phyloP scores from a whole-genome alignment of 2,888 invertebrate genomes.

The Mellilla xanthometata region DNA sequence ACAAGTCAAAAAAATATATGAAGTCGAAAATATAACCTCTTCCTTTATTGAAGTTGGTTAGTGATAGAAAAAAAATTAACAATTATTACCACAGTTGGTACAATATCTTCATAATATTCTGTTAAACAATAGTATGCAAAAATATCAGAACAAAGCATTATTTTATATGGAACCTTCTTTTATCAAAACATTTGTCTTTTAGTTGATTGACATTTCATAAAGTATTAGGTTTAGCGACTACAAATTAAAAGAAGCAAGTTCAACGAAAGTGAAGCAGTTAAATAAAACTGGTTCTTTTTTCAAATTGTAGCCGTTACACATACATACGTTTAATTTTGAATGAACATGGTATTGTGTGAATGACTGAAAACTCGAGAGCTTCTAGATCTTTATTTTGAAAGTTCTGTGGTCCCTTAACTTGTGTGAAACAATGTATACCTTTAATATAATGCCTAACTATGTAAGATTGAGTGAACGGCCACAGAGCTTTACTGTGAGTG shows the following conservation, averaged over 20 bases:
- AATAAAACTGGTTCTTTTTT: constrained; percentile 25
- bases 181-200: too few species aligned
- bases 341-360: constrained; percentile 53
- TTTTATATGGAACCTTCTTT: too few species aligned
- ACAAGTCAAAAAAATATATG: too few species aligned
- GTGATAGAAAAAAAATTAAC: too few species aligned
- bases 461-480: constrained; percentile 20
- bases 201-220: constrained; percentile 18
- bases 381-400: constrained; percentile 40
- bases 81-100: too few species aligned
- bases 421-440: constrained; percentile 28
- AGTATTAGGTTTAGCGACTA: constrained; percentile 16
- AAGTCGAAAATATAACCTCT: too few species aligned
- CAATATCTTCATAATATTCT: too few species aligned
- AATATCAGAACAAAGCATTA: too few species aligned
- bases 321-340: constrained; percentile 45
- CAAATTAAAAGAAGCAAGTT: constrained; percentile 28
- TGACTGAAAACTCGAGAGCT: constrained; percentile 66
- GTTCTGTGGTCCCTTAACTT: constrained; percentile 42
- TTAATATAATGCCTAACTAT: constrained; percentile 21
- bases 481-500: constrained; percentile 32
- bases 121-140: too few species aligned
- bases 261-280: constrained; percentile 23
- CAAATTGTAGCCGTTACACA: constrained; percentile 47
- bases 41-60: too few species aligned